Evolutionary conservation across 1,140 invertebrate genomes (phyloP).

Genomic region (Macrocentrus cingulum): DNA sequence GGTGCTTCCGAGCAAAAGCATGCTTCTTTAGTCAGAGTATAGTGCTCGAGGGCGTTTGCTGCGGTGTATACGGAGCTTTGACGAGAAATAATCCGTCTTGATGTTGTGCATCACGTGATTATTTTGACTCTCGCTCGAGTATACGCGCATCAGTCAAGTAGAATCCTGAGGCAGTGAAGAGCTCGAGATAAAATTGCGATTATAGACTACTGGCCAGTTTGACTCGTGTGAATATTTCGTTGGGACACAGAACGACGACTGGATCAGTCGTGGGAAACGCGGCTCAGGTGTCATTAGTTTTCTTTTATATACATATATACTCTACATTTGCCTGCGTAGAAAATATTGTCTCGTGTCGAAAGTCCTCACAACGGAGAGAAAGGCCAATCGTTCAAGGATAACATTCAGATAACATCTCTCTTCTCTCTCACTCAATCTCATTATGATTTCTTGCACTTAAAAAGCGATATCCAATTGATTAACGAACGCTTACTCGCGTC

Average conservation of each 20-base stretch:
- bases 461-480: conserved; percentile 24
- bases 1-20: not conserved
- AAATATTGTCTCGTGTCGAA: not conserved
- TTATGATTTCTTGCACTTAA: conserved; percentile 15
- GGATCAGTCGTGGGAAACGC: conserved; percentile 8
- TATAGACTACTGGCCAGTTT: conserved; percentile 8
- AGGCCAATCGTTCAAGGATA: conserved; percentile 11
- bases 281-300: not conserved
- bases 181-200: conserved; percentile 13
- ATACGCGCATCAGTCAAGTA: not conserved
- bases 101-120: conserved; percentile 2
- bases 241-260: no score
- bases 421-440: not conserved
- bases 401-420: conserved; percentile 8
- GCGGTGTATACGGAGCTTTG: conserved; percentile 8
- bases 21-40: no score
- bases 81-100: conserved; percentile 21
- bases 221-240: conserved; percentile 20
- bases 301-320: no score
- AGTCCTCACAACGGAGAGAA: conserved; percentile 3
- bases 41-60: not conserved
- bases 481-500: no score
- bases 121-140: not conserved
- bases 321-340: no score
- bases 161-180: conserved; percentile 10